Evolutionary conservation across 2,888 invertebrate genomes (phyloP).

Genomic region (Leptinotarsa haldemani): DNA sequence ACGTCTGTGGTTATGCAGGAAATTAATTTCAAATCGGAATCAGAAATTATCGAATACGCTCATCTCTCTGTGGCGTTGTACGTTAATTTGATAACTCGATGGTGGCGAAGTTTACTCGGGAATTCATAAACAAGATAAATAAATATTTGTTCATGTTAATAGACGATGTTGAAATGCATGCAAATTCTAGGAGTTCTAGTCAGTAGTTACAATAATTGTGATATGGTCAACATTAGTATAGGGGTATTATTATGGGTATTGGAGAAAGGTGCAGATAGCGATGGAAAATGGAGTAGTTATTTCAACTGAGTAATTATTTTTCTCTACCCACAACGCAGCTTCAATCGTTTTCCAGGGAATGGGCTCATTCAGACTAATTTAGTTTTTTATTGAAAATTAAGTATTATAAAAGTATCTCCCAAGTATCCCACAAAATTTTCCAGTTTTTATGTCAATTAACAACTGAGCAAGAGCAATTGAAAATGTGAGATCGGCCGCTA

Average conservation of each 20-base stretch:
- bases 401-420: too few relatives aligned
- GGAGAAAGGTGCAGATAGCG: background rate
- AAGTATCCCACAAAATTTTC: too few relatives aligned
- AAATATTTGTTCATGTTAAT: slow-evolving; percentile 56
- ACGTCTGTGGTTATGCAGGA: slow-evolving; percentile 32
- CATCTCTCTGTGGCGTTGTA: slow-evolving; percentile 37
- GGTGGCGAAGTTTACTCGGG: slow-evolving; percentile 54
- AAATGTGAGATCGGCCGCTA: too few relatives aligned
- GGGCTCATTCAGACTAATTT: too few relatives aligned
- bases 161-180: slow-evolving; percentile 56
- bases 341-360: too few relatives aligned
- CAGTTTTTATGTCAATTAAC: too few relatives aligned
- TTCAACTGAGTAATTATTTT: too few relatives aligned
- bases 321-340: too few relatives aligned
- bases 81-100: slow-evolving; percentile 52
- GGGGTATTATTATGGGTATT: background rate
- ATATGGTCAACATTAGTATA: slow-evolving; percentile 41
- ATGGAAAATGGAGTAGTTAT: background rate
- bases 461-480: too few relatives aligned
- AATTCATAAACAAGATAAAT: slow-evolving; percentile 54
- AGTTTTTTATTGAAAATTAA: too few relatives aligned
- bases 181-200: slow-evolving; percentile 55
- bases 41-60: slow-evolving; percentile 34
- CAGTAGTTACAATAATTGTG: slow-evolving; percentile 45
- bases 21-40: slow-evolving; percentile 41